Conservation (phyloP, 1,140 invertebrate species). For the Delia radicum region DNA sequence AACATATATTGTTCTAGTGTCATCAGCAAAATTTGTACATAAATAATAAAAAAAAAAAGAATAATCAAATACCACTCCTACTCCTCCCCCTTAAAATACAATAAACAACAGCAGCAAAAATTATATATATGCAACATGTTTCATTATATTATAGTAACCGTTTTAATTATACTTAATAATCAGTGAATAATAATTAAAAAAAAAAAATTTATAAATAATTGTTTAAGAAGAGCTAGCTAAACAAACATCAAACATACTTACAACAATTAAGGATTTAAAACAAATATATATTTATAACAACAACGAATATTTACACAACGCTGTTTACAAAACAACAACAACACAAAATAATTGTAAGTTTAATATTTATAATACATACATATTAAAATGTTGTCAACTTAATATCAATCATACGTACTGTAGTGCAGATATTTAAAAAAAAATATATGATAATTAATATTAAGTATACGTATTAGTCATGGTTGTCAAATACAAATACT, state of each 20-base stretch:
- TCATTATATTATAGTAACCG: not conserved
- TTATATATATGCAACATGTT: not conserved
- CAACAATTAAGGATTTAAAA: not conserved
- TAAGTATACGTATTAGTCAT: too few species aligned
- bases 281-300: constrained; percentile 32
- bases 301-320: constrained; percentile 51
- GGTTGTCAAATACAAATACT: too few species aligned
- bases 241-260: not conserved
- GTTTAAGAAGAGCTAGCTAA: not conserved
- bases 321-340: constrained; percentile 35
- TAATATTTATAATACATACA: not conserved
- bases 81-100: too few species aligned
- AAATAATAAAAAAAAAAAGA: not conserved
- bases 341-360: not conserved
- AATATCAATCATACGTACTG: too few species aligned
- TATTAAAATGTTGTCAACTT: too few species aligned
- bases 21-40: not conserved
- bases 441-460: too few species aligned
- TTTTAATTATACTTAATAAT: not conserved
- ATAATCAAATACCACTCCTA: not conserved
- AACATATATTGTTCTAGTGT: not conserved
- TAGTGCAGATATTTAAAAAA: too few species aligned
- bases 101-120: not conserved
- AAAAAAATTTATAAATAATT: not conserved
- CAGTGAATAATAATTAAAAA: not conserved